Percentiles rank a stretch among this genome's conserved stretches.
phyloP scores from a whole-genome alignment of 2,888 invertebrate species.

The Trissolcus brochymenae region DNA sequence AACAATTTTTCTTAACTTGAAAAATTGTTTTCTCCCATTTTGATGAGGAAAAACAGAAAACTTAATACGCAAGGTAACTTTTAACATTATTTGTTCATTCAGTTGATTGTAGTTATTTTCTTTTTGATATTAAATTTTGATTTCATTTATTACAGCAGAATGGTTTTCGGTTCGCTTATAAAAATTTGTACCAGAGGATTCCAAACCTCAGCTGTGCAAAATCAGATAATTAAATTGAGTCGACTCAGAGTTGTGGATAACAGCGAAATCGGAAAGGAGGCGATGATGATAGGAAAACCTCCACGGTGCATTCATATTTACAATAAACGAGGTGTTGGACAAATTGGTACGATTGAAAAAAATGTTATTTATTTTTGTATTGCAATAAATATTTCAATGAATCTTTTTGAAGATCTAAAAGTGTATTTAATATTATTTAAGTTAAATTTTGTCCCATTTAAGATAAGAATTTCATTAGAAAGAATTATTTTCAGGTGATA shows the following conservation, averaged over 20 bases:
- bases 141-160: not conserved
- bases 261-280: conserved; percentile 94
- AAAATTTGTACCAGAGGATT: conserved; percentile 67
- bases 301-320: conserved; percentile 96
- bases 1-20: too few relatives aligned
- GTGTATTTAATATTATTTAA: not conserved
- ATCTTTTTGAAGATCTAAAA: too few relatives aligned
- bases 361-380: too few relatives aligned
- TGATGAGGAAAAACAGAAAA: too few relatives aligned
- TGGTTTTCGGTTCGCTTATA: conserved; percentile 6
- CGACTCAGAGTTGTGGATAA: conserved; percentile 97
- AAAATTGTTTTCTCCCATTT: too few relatives aligned
- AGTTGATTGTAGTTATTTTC: too few relatives aligned
- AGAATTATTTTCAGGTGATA: conserved; percentile 81
- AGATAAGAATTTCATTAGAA: too few relatives aligned
- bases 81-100: too few relatives aligned
- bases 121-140: too few relatives aligned
- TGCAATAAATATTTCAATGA: too few relatives aligned
- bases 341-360: conserved; percentile 77
- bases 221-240: conserved; percentile 85
- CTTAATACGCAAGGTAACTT: too few relatives aligned
- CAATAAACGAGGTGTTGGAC: conserved; percentile 84
- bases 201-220: conserved; percentile 80
- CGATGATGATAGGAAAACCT: conserved; percentile 95
- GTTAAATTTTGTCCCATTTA: too few relatives aligned